These are phyloP conservation scores for Nebria salina DNA, from an alignment of 2,888 invertebrate species.

Conservation along the genomic window DNA sequence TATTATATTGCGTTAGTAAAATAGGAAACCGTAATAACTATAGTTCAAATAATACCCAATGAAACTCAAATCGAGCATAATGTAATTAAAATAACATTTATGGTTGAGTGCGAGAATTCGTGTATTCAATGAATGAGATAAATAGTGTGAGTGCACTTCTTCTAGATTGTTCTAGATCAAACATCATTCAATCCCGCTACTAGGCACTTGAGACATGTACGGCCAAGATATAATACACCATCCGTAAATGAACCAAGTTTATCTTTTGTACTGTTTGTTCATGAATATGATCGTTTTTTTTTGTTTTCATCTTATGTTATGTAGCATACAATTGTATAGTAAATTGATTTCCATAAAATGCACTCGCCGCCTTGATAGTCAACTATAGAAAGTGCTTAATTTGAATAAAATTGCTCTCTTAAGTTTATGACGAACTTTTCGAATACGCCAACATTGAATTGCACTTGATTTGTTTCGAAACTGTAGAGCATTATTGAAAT, in stretches of 20 bases:
- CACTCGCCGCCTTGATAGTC: not conserved
- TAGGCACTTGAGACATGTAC: not conserved
- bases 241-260: not conserved
- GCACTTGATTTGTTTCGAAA: not conserved
- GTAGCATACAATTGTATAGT: not conserved
- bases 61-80: not conserved
- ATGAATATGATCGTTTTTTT: not conserved
- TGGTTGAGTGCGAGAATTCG: not conserved
- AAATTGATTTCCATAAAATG: not conserved
- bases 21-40: too few species aligned
- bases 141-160: not conserved
- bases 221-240: not conserved
- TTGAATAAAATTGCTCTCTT: not conserved
- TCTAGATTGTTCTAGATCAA: not conserved
- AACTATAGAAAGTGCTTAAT: not conserved
- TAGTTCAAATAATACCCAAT: too few species aligned
- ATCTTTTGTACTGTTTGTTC: not conserved
- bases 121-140: not conserved
- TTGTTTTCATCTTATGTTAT: not conserved
- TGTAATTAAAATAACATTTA: not conserved
- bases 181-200: not conserved
- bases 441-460: not conserved
- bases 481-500: not conserved
- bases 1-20: too few species aligned
- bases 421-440: not conserved